Evolutionary conservation across 1,140 invertebrate genomes (phyloP), one percentile per base, ranked within the genome.

Genomic region (Euwallacea fornicatus): DNA sequence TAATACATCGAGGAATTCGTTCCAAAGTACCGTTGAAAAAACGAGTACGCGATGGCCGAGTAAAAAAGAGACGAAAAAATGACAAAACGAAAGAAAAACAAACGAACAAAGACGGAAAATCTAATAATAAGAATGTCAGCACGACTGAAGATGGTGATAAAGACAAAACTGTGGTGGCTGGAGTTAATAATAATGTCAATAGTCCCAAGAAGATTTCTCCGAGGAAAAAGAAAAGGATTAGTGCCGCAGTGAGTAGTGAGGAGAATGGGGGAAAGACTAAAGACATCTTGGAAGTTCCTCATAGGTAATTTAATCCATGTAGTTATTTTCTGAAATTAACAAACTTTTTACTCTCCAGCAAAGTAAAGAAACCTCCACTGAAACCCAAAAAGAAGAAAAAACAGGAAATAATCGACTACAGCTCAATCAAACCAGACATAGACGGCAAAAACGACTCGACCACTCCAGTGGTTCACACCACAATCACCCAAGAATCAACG

Each of bases 391-490:
- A 82, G 73, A 76, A 74, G 68, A 83, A 86, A 76, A 82, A 86
- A 76, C 92, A 91, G 74, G 90, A 92, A 81, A 90, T 92, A 2
- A 92, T 93, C 65, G 90, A 93, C 78, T 93, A 93, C 74, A 91
- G 89, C 66, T 85, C 85, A 0, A 83, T 85, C 47, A 88, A 90
- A 74, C 83, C 87, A 59, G 88, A 89, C 69, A 72, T 72, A 7
- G 79, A 81, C 15, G 80, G 79, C 33, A 80, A 78, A 64, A 80
- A 82, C 62, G 80, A 77, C 58, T 66, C 75, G 58, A 58, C 78
- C 7, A 78, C 74, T 68, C 78, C 76, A 66, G 72, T 76, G 46
- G 78, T 81, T 6, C 76, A 77, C 65, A 75, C 72, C 16, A 77
- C 79, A 42, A 78, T 78, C 73, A 79, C 77, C 74, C 73, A 76